phyloP scores from a whole-genome alignment of 2,113 vertebrate species.

The Harpagus bidentatus region DNA sequence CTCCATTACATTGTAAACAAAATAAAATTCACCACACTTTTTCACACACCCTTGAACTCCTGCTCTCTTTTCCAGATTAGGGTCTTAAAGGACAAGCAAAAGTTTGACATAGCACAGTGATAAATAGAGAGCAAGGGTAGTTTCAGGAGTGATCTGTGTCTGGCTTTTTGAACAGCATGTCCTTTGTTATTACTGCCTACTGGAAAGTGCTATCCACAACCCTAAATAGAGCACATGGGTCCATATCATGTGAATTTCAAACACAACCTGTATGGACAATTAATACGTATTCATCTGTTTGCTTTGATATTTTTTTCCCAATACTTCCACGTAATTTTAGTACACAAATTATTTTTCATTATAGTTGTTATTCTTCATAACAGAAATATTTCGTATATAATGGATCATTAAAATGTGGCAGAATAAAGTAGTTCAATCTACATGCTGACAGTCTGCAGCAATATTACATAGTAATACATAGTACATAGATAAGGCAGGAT shows the following conservation, averaged over 20 bases:
- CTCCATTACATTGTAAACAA: neutral
- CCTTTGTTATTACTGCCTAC: neutral
- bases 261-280: neutral
- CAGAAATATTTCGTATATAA: neutral
- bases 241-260: no score
- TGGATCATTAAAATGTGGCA: neutral
- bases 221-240: neutral
- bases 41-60: neutral
- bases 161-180: neutral
- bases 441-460: neutral
- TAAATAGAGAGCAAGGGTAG: neutral
- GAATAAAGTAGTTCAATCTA: neutral
- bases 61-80: neutral
- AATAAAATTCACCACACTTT: neutral
- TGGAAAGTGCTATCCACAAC: neutral
- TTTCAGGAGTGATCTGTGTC: neutral
- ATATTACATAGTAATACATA: neutral
- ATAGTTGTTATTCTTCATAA: neutral
- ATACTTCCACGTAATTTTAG: neutral
- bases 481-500: neutral
- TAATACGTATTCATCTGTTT: neutral
- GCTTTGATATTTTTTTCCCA: neutral
- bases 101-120: neutral
- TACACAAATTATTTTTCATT: neutral
- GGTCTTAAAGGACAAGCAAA: neutral